Percentiles rank a stretch among this genome's conserved stretches.
phyloP scores from a whole-genome alignment of 2,888 invertebrate genomes.

The Panopea generosa region DNA sequence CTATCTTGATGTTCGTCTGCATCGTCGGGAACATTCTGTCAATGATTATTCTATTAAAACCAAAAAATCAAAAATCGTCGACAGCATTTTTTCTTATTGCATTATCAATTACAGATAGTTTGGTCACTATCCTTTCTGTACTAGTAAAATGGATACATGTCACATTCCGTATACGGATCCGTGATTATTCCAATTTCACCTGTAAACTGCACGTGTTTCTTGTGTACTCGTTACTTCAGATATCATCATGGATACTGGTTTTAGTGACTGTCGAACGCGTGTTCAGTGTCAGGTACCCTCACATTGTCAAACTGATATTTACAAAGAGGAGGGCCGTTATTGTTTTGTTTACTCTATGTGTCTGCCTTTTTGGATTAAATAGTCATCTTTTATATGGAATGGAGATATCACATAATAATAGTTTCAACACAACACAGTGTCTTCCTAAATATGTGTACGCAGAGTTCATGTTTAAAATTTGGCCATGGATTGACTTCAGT shows the following conservation, averaged over 20 bases:
- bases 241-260: conserved; percentile 8
- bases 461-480: conserved; percentile 24
- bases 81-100: too few species aligned
- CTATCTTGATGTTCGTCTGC: too few species aligned
- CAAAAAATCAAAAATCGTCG: too few species aligned
- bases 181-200: not conserved
- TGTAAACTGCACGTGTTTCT: conserved; percentile 1
- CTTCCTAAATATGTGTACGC: not conserved
- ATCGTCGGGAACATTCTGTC: too few species aligned
- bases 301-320: not conserved
- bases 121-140: not conserved
- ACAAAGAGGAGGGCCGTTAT: not conserved
- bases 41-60: too few species aligned
- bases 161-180: not conserved
- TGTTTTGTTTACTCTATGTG: not conserved
- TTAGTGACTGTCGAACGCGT: conserved; percentile 2
- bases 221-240: not conserved
- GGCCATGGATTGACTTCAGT: conserved; percentile 33
- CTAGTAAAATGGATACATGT: too few species aligned
- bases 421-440: not conserved
- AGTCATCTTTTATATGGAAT: not conserved
- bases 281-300: conserved; percentile 1
- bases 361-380: not conserved
- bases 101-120: too few species aligned
- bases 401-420: not conserved